Conservation (phyloP, 1,140 invertebrate species). For the Orius insidiosus region DNA sequence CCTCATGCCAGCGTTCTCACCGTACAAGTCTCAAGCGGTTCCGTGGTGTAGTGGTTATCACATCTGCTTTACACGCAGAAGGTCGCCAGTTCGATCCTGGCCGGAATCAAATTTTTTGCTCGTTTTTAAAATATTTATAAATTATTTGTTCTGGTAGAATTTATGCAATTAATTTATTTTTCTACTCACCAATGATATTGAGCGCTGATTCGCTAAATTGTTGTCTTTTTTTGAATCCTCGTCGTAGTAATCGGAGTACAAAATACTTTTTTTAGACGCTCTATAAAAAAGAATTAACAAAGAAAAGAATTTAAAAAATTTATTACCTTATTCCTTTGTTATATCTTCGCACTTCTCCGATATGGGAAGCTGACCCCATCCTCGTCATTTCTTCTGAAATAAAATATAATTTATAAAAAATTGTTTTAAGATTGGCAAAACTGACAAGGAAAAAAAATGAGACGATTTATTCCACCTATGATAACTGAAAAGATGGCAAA, state of each 20-base stretch:
- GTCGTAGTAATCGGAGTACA: slow-evolving; percentile 21
- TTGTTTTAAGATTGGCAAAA: no score
- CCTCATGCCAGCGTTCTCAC: no score
- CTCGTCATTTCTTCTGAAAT: slow-evolving; percentile 16
- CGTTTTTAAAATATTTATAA: no score
- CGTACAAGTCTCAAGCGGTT: slow-evolving; percentile 22
- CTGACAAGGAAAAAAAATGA: no score
- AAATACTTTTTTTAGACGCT: slow-evolving; percentile 19
- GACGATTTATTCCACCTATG: no score
- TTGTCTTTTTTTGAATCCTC: slow-evolving; percentile 16
- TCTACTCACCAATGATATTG: slow-evolving; percentile 21
- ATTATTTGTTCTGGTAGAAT: no score
- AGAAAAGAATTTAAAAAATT: no score
- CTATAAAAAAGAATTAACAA: slow-evolving; percentile 14
- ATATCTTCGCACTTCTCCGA: slow-evolving; percentile 14
- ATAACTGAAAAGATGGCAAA: no score
- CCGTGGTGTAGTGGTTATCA: slow-evolving; percentile 48
- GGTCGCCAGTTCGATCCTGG: slow-evolving; percentile 65
- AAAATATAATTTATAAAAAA: no score
- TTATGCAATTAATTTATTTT: no score
- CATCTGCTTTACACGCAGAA: slow-evolving; percentile 61
- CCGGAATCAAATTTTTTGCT: slow-evolving; percentile 38
- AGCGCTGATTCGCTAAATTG: slow-evolving; percentile 17
- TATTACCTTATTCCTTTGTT: slow-evolving; percentile 14
- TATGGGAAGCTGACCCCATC: slow-evolving; percentile 17